Conservation (phyloP, 2,888 invertebrate genomes). For the Drosophila helvetica region DNA sequence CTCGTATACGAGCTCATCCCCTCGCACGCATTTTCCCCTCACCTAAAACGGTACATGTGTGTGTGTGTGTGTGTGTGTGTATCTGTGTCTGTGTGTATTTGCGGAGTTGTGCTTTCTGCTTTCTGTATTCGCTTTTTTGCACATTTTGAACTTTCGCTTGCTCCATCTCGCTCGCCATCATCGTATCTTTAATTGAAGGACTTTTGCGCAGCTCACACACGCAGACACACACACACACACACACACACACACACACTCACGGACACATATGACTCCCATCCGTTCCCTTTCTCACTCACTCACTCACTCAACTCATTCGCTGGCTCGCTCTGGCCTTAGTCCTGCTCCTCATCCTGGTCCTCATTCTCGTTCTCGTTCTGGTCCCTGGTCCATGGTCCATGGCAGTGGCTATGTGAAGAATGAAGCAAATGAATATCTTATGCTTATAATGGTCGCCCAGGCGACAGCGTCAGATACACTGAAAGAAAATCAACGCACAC, state of each 20-base stretch:
- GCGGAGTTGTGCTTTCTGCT: conserved; percentile 58
- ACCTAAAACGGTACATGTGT: conserved; percentile 7
- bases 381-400: conserved; percentile 50
- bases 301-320: conserved; percentile 43
- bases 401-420: conserved; percentile 76
- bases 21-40: conserved; percentile 21
- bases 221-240: conserved; percentile 9
- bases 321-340: conserved; percentile 58
- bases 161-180: conserved; percentile 71
- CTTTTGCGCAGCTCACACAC: conserved; percentile 73
- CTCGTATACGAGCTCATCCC: neutral
- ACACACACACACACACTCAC: conserved; percentile 1
- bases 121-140: conserved; percentile 49
- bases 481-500: neutral
- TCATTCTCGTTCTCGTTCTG: neutral
- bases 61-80: conserved; percentile 22
- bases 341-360: neutral
- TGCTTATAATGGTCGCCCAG: conserved; percentile 82
- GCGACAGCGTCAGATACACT: conserved; percentile 40
- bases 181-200: conserved; percentile 79
- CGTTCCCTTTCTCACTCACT: conserved; percentile 16
- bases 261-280: conserved; percentile 21
- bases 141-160: conserved; percentile 78
- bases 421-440: conserved; percentile 80
- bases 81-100: conserved; percentile 42